phyloP scores from a whole-genome alignment of 2,888 invertebrate genomes.

The Tethea ocularis region DNA sequence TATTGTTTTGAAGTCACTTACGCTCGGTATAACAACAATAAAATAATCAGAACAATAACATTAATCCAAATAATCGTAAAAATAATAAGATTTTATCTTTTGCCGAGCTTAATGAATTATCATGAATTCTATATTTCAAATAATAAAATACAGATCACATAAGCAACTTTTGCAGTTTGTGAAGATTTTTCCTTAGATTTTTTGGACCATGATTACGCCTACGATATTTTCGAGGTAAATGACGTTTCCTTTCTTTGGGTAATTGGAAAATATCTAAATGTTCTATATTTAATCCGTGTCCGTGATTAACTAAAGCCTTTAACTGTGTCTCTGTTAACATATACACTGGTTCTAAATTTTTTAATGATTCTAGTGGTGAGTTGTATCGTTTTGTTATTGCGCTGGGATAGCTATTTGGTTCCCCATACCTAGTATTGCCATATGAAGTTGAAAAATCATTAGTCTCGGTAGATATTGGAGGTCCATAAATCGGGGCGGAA shows the following conservation, averaged over 20 bases:
- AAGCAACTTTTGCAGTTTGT: slow-evolving; percentile 52
- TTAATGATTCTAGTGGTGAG: slow-evolving; percentile 12
- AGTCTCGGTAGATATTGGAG: slow-evolving; percentile 9
- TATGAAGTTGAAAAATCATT: not conserved
- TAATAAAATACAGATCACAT: too few relatives aligned
- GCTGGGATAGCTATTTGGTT: slow-evolving; percentile 18
- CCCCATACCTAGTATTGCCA: slow-evolving; percentile 20
- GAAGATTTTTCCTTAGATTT: slow-evolving; percentile 53
- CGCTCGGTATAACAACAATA: too few relatives aligned
- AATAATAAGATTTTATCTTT: too few relatives aligned
- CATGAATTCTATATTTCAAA: too few relatives aligned
- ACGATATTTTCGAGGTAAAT: slow-evolving; percentile 50
- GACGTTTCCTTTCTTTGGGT: slow-evolving; percentile 41
- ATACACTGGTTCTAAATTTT: slow-evolving; percentile 64
- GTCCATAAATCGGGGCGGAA: slow-evolving; percentile 3
- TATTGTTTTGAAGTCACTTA: too few relatives aligned
- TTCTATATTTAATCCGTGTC: slow-evolving; percentile 66
- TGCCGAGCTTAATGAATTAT: too few relatives aligned
- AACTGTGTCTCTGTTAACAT: slow-evolving; percentile 70
- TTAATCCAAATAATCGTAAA: too few relatives aligned
- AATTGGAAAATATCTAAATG: slow-evolving; percentile 68
- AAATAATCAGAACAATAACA: too few relatives aligned
- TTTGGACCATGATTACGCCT: slow-evolving; percentile 44
- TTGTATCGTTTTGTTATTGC: slow-evolving; percentile 15
- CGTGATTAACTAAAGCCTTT: slow-evolving; percentile 63